Evolutionary conservation across 2,888 invertebrate genomes (phyloP), one percentile per base, ranked within the genome.

Genomic region (Diloba caeruleocephala): DNA sequence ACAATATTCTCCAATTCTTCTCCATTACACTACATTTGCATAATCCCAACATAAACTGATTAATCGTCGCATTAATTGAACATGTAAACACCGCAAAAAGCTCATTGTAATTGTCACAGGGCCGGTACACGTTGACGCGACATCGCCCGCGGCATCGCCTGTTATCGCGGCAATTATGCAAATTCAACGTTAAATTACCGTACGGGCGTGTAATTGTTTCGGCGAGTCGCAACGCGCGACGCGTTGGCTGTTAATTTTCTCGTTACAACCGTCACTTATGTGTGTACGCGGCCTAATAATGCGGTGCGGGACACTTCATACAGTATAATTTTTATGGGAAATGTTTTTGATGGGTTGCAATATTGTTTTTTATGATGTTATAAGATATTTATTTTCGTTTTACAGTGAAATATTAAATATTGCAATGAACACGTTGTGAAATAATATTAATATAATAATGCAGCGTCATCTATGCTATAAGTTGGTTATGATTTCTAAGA

Each of bases 141-240:
- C 62, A 57, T 46, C 68, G 81, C 84, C 81, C 72, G 74, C 68
- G 81, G 87, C 85, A 77, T 78, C 82, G 78, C 76, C 82, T 83
- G 87, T 85, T 84, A 81, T 79, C 83, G 79, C 60, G 44, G 70
- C 78, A 85, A 89, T 89, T 89, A 90, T 90, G 91, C 84, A 89
- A 89, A 90, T 89, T 84, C 73, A 71, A 74, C 79, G 85, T 80
- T 74, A 87, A 89, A 89, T 89, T 88, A 77, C 82, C 76, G 79
- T 72, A 42, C 60, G 56, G 45, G 61, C 73, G 58, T 67, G 68
- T 74, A 79, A 80, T 79, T 77, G 77, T 80, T 74, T 74, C 62
- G 53, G 64, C 69, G 69, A 67, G 64, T 68, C 67, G 63, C 62
- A 60, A 60, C 50, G 51, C 53, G 52, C 63, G 64, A 60, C 57